Percentiles rank a stretch among this genome's conserved stretches.
These are phyloP conservation scores for Sepioteuthis lessoniana DNA, from an alignment of 2,888 invertebrate genomes.

Conservation along the genomic window DNA sequence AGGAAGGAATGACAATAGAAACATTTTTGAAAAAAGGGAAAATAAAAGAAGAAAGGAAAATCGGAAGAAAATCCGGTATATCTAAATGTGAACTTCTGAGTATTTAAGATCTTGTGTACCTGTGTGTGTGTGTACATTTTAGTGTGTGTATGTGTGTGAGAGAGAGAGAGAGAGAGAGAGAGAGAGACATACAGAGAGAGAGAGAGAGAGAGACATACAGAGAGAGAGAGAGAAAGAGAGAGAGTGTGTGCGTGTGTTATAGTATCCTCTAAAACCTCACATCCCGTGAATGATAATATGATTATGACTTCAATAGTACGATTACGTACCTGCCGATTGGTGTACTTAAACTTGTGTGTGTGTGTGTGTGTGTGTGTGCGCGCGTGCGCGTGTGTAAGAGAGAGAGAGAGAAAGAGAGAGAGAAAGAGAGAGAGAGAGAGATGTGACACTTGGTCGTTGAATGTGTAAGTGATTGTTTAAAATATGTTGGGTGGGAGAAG, in stretches of 20 bases:
- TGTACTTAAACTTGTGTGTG: too few relatives aligned
- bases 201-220: too few relatives aligned
- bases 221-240: too few relatives aligned
- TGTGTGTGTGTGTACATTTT: background rate
- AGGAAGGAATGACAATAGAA: too few relatives aligned
- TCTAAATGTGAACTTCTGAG: background rate
- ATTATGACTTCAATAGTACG: background rate
- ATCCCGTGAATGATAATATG: background rate
- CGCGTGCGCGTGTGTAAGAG: too few relatives aligned
- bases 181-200: too few relatives aligned
- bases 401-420: background rate
- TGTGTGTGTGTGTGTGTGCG: too few relatives aligned
- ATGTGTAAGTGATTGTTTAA: conserved; percentile 33
- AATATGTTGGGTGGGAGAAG: background rate
- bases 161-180: too few relatives aligned
- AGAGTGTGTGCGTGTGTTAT: background rate
- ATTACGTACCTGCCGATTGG: background rate
- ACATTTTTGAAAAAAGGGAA: too few relatives aligned
- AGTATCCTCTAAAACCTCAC: background rate
- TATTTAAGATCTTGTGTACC: background rate
- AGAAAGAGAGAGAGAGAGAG: background rate
- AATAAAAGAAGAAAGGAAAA: too few relatives aligned
- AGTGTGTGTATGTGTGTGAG: background rate
- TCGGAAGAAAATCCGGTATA: background rate
- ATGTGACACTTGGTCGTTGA: background rate